Evolutionary conservation across 2,888 invertebrate species (phyloP), one percentile per base, ranked within the genome.

Genomic region (Eudasyphora cyanicolor): DNA sequence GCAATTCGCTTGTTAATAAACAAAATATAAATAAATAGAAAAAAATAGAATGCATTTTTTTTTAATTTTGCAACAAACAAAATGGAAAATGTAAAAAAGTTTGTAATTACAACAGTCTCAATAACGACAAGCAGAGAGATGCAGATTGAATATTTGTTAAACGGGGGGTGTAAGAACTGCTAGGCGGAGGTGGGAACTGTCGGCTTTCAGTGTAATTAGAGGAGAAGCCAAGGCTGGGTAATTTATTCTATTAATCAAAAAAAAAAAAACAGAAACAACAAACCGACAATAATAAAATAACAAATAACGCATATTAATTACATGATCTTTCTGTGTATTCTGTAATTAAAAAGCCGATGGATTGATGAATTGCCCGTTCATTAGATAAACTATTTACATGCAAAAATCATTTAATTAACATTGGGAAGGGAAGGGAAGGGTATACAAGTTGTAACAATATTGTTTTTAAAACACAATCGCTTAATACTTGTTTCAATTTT

Each of bases 1-100:
- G 71, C 79, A 49, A 45, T 80, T 80, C 74, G 80, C 77, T 83
- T 78, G 77, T 75, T 75, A 45, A 70, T 71, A 70, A 74, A 64
- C 32, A 57, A 42, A 49, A 27, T 8, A 24, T 27, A 21, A n/a
- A 45, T 32, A 49, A 12, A 49, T n/a, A 51, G 10, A 64, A 35
- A 64, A 35, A 12, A 62, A 51, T 51, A 27, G 57, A 27, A 27
- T 57, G 57, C n/a, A 24, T 57, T 24, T 24, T 10, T 24, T 4
- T 57, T 27, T 45, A n/a, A 1, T 19, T 45, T 49, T 6, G n/a
- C 27, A 49, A 49, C 17, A 24, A 49, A 69, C 45, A 69, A 49
- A 49, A 69, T 14, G 69, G 4, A 69, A 67, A 67, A 45, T 62
- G 29, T 1, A 54, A 67, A 21, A 42, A 42, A 3, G 14, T 35